Evolutionary conservation across 2,113 vertebrate species (phyloP), one percentile per base, ranked within the genome.

Genomic region (Platysteira castanea): DNA sequence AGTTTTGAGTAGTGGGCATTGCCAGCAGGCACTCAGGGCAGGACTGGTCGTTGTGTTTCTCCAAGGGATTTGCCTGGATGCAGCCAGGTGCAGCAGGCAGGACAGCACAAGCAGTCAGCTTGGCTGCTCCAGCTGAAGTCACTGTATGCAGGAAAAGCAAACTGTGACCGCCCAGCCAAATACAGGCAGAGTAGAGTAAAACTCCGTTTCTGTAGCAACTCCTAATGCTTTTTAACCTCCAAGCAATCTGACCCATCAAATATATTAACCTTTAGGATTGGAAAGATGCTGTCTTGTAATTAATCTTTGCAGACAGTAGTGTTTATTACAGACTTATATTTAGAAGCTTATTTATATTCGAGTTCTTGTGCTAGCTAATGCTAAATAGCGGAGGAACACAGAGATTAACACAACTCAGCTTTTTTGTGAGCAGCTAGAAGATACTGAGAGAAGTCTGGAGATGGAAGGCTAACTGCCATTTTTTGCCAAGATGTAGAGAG

Each of bases 391-490:
- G 67, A 49, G 23, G 44, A 94, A 39, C 30, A 64, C 24, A 37
- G 54, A 83, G 60, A 50, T 93, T 94, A 91, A 83, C 53, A 65
- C 53, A 94, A 21, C 41, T 79, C 65, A 60, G 31, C n/a, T 89
- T 77, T 76, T 83, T 75, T 77, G 41, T 81, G 67, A 94, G 79
- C 67, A 85, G 33, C 87, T 94, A 78, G 47, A 52, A 93, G 67
- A 83, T 59, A 54, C 0, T 56, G 75, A 85, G 77, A 87, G 53
- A 87, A 87, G 35, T 46, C 54, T 70, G 81, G 54, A 80, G 54
- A 41, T 13, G 18, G 41, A 41, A 50, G 83, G 60, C 60, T 81
- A 54, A 31, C 53, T 60, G 74, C 52, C 67, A 30, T 82, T 49
- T 56, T 92, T 67, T 75, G 64, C 52, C 80, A 84, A 71, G 75